Evolutionary conservation across 2,888 invertebrate genomes (phyloP).

Genomic region (Eustalomyia histrio): DNA sequence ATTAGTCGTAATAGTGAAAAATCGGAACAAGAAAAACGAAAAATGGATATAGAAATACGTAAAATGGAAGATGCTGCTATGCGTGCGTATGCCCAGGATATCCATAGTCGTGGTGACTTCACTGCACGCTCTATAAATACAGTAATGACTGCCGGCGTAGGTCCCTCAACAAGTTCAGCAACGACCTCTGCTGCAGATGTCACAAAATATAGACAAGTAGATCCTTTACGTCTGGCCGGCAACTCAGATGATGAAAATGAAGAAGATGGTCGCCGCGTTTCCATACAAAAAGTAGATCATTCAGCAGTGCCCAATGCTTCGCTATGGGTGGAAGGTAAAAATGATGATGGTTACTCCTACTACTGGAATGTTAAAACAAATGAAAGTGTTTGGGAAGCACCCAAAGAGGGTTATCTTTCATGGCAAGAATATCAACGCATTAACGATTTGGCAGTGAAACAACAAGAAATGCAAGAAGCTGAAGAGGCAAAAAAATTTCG

Average conservation of each 20-base stretch:
- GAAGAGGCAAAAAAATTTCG: constrained; percentile 79
- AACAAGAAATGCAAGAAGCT: constrained; percentile 80
- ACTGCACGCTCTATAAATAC: constrained; percentile 76
- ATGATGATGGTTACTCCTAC: constrained; percentile 88
- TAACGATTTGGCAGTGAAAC: constrained; percentile 80
- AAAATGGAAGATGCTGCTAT: constrained; percentile 95
- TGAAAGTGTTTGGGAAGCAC: constrained; percentile 89
- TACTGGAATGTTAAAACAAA: constrained; percentile 93
- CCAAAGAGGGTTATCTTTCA: constrained; percentile 85
- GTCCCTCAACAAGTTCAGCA: constrained; percentile 68
- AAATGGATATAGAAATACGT: constrained; percentile 88
- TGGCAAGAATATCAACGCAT: constrained; percentile 83
- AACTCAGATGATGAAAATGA: constrained; percentile 74
- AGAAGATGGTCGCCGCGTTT: constrained; percentile 70
- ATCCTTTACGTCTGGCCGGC: constrained; percentile 77
- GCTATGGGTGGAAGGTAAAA: constrained; percentile 89
- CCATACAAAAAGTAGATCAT: constrained; percentile 72
- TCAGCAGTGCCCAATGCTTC: constrained; percentile 76
- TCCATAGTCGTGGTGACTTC: constrained; percentile 80
- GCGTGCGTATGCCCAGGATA: constrained; percentile 92
- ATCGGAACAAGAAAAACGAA: constrained; percentile 87
- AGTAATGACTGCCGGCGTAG: constrained; percentile 74
- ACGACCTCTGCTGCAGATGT: not conserved
- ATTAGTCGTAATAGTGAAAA: constrained; percentile 91
- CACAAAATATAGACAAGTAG: constrained; percentile 71